These are phyloP conservation scores for Trachythela sp. DNA, from an alignment of 64 coral and sea anemone species.

Conservation along the genomic window DNA sequence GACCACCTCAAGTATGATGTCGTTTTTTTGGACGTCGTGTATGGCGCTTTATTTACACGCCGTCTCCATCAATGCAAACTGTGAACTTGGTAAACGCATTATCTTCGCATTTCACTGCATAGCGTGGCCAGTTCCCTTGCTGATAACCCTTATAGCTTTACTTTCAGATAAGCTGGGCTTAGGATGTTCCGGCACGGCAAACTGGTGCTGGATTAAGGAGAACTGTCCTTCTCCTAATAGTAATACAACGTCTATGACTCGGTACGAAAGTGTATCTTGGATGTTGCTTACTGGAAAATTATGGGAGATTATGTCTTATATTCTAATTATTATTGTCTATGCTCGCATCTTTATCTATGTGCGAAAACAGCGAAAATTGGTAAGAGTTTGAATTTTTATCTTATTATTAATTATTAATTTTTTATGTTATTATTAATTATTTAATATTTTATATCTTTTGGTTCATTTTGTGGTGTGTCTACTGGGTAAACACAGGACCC, in stretches of 20 bases:
- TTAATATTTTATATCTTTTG: too few species aligned
- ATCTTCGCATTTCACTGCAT: not conserved
- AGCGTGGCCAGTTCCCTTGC: not conserved
- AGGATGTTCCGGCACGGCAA: not conserved
- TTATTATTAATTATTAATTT: not conserved
- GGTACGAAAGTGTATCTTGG: not conserved
- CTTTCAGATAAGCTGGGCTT: not conserved
- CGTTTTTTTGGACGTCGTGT: conserved; percentile 4
- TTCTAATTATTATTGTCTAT: not conserved
- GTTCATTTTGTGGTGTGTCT: too few species aligned
- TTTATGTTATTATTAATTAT: too few species aligned
- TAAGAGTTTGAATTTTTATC: not conserved
- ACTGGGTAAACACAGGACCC: too few species aligned
- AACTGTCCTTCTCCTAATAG: not conserved
- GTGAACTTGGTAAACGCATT: not conserved
- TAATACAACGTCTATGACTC: not conserved
- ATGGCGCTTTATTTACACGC: not conserved
- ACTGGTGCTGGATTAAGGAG: conserved; percentile 3
- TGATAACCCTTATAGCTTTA: not conserved
- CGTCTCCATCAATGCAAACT: not conserved
- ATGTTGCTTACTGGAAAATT: not conserved
- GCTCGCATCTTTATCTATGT: not conserved
- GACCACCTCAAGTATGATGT: not conserved
- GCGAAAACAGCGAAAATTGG: not conserved
- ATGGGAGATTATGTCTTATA: conserved; percentile 12